phyloP scores from a whole-genome alignment of 2,113 vertebrate genomes.

The Otis tarda region DNA sequence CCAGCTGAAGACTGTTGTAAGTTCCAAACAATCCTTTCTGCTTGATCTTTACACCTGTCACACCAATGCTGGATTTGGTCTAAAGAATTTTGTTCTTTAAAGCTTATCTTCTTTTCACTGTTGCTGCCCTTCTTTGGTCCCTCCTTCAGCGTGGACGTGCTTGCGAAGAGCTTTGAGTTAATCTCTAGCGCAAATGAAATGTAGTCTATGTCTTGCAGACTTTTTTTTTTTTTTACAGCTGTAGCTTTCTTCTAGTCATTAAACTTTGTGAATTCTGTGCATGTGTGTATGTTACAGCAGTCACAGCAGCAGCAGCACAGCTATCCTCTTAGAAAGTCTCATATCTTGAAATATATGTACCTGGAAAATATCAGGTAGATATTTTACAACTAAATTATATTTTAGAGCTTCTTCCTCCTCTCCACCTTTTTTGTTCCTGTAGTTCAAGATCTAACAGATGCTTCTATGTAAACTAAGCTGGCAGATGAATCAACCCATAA shows the following conservation, averaged over 20 bases:
- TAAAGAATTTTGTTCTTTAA: not conserved
- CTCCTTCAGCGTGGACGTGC: not conserved
- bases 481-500: not conserved
- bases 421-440: not conserved
- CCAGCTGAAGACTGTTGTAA: not conserved
- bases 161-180: not conserved
- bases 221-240: not conserved
- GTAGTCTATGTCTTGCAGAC: too few relatives aligned
- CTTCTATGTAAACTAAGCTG: not conserved
- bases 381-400: not conserved
- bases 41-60: not conserved
- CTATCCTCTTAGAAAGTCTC: not conserved
- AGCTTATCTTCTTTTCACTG: not conserved
- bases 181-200: not conserved
- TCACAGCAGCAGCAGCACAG: not conserved
- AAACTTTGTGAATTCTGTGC: not conserved
- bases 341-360: not conserved
- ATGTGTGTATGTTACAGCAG: not conserved
- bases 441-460: slow-evolving; percentile 14
- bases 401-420: not conserved
- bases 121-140: not conserved
- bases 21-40: not conserved
- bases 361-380: slow-evolving; percentile 12
- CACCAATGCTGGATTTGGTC: not conserved
- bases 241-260: not conserved